A percentile compares a stretch with the other conserved stretches of the same genome.
Evolutionary conservation across 2,797 vertebrate species (phyloP).

Genomic region (Mergus octosetaceus): DNA sequence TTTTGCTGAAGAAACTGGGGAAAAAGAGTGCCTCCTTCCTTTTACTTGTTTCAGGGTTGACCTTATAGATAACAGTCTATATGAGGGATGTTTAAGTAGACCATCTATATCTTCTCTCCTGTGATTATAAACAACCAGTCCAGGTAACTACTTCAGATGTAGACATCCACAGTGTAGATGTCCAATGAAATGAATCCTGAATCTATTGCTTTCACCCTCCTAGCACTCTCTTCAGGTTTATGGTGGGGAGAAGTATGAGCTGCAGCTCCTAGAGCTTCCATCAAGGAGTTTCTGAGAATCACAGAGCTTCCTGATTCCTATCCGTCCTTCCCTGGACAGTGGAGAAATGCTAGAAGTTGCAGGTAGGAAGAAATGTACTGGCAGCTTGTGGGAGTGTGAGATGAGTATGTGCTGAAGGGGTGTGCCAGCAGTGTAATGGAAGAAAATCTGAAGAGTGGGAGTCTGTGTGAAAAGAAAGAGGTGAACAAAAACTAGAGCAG

Average conservation of each 20-base stretch:
- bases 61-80: neutral
- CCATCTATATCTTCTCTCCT: neutral
- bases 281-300: neutral
- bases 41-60: neutral
- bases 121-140: neutral
- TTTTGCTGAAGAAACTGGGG: neutral
- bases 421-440: conserved; percentile 24
- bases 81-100: neutral
- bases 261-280: neutral
- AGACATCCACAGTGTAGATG: neutral
- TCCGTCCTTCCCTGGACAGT: neutral
- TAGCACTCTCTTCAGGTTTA: neutral
- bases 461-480: conserved; percentile 30
- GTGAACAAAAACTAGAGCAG: conserved; percentile 34
- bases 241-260: neutral
- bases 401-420: conserved; percentile 57
- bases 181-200: neutral
- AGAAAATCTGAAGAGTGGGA: conserved; percentile 59
- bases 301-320: neutral
- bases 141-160: neutral
- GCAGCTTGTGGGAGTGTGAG: conserved; percentile 42
- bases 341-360: conserved; percentile 20
- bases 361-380: conserved; percentile 46
- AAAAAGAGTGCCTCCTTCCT: neutral
- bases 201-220: neutral